A percentile compares a stretch with the other conserved stretches of the same genome.
phyloP scores from a whole-genome alignment of 2,113 vertebrate species.

The Pongo abelii region DNA sequence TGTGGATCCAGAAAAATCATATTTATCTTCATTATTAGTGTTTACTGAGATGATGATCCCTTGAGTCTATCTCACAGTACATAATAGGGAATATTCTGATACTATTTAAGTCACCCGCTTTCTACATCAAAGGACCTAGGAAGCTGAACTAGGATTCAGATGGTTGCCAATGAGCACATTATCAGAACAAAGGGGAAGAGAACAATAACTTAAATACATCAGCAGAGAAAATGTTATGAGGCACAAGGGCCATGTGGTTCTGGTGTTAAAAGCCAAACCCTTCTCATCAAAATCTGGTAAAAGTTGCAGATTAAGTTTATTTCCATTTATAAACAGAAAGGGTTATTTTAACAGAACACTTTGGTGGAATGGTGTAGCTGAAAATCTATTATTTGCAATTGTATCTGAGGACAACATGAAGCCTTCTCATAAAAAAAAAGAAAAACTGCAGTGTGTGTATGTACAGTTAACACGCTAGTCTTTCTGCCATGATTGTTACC shows the following conservation, averaged over 20 bases:
- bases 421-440: constrained; percentile 12
- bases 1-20: neutral
- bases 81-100: neutral
- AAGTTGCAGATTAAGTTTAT: neutral
- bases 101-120: neutral
- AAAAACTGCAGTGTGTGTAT: neutral
- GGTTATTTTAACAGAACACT: neutral
- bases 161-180: neutral
- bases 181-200: neutral
- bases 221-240: neutral
- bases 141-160: neutral
- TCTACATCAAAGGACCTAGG: neutral
- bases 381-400: neutral
- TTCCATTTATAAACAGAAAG: constrained; percentile 19
- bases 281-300: neutral
- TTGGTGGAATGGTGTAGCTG: neutral
- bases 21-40: neutral
- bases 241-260: neutral
- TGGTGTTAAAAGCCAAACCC: neutral
- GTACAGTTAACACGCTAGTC: neutral
- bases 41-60: neutral
- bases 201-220: neutral
- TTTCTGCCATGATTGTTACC: neutral
- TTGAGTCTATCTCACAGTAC: neutral
- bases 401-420: neutral